These are phyloP conservation scores for Apocrypta bakeri DNA, from an alignment of 1,140 invertebrate species.

Conservation along the genomic window DNA sequence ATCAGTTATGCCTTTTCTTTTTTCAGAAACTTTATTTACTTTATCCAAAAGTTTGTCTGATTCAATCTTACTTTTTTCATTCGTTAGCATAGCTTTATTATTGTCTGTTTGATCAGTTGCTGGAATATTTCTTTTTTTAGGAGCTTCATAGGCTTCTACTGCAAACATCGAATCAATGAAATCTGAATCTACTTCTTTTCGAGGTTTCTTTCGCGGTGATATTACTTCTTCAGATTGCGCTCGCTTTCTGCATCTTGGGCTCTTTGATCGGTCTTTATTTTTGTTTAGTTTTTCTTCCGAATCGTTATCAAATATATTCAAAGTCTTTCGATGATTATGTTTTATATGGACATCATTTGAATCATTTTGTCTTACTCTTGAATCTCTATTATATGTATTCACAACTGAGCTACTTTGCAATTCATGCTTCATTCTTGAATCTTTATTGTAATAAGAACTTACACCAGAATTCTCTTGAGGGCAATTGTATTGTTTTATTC, in stretches of 20 bases:
- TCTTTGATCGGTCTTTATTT: not conserved
- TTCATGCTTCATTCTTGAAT: conserved; percentile 1
- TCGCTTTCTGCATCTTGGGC: conserved; percentile 22
- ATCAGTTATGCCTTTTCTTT: not conserved
- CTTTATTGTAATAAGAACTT: not conserved
- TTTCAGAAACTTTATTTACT: not conserved
- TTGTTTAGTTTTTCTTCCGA: not conserved
- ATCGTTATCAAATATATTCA: not conserved
- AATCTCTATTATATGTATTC: not conserved
- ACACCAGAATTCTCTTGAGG: not conserved
- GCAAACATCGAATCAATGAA: not conserved
- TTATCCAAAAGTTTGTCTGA: not conserved
- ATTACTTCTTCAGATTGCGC: conserved; percentile 18
- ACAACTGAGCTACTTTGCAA: not conserved
- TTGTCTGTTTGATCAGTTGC: not conserved
- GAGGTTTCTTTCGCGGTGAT: not conserved
- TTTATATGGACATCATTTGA: not conserved
- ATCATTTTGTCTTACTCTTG: not conserved
- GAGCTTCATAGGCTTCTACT: not conserved
- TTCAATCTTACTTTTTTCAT: not conserved
- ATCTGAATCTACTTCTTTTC: conserved; percentile 2
- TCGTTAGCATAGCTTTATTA: not conserved
- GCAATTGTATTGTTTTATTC: not conserved
- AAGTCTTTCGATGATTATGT: not conserved
- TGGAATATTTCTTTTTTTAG: not conserved